phyloP scores from a whole-genome alignment of 2,797 vertebrate species.

The Gambusia yucatana region DNA sequence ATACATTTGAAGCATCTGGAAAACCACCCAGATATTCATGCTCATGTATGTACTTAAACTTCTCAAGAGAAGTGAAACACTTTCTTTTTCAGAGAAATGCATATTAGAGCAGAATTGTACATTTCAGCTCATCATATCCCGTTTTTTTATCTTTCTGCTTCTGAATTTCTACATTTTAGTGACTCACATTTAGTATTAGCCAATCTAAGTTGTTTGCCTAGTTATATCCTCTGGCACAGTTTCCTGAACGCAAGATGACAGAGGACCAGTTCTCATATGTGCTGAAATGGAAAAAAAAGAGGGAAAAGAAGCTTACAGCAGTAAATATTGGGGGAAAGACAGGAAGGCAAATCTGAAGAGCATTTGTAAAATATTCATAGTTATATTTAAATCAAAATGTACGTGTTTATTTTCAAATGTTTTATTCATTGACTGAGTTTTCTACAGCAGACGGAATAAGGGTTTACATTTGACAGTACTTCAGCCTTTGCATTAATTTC shows the following conservation, averaged over 20 bases:
- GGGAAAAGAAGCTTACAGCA: slow-evolving; percentile 61
- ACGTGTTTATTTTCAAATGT: slow-evolving; percentile 71
- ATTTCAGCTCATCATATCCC: slow-evolving; percentile 25
- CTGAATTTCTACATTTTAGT: slow-evolving; percentile 53
- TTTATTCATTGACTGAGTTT: slow-evolving; percentile 71
- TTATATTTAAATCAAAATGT: slow-evolving; percentile 68
- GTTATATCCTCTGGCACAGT: slow-evolving; percentile 40
- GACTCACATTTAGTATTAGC: slow-evolving; percentile 60
- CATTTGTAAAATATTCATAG: slow-evolving; percentile 64
- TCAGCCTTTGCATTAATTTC: slow-evolving; percentile 57
- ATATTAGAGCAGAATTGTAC: not conserved
- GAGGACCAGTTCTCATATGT: slow-evolving; percentile 56
- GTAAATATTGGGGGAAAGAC: slow-evolving; percentile 55
- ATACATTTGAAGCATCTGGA: not conserved
- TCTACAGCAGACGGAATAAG: slow-evolving; percentile 46
- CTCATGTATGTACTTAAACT: not conserved
- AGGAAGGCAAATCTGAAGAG: slow-evolving; percentile 61
- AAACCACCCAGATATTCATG: not conserved
- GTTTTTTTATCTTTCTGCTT: slow-evolving; percentile 32
- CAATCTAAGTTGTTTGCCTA: slow-evolving; percentile 61
- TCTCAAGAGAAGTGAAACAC: not conserved
- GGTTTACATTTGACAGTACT: slow-evolving; percentile 53
- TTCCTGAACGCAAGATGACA: slow-evolving; percentile 49
- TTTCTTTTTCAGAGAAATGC: not conserved
- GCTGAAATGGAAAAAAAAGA: slow-evolving; percentile 46